A percentile compares a stretch with the other conserved stretches of the same genome.
Conservation (phyloP, 1,140 invertebrate genomes). For the Nymphalis io region DNA sequence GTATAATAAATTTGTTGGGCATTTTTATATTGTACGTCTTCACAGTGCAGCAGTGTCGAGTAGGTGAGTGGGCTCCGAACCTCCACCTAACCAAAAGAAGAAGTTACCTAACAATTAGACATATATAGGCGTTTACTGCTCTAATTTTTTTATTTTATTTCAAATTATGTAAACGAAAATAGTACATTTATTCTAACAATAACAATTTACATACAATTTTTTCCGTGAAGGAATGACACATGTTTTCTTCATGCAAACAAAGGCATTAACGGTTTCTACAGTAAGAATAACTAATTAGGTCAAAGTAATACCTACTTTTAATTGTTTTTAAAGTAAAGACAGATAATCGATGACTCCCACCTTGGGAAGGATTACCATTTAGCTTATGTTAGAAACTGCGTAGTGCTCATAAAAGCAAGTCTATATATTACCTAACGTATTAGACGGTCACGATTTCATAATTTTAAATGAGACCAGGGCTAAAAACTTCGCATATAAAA, state of each 20-base stretch:
- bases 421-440: neutral
- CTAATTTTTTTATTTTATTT: too few species aligned
- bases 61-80: too few species aligned
- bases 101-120: too few species aligned
- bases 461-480: too few species aligned
- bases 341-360: constrained; percentile 11
- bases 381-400: neutral
- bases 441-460: constrained; percentile 1
- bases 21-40: too few species aligned
- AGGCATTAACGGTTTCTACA: neutral
- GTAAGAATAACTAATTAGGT: neutral
- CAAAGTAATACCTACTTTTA: neutral
- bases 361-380: constrained; percentile 17
- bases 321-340: neutral
- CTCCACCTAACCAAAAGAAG: too few species aligned
- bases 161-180: too few species aligned
- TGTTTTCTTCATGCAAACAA: neutral
- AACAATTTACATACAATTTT: neutral
- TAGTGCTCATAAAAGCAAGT: neutral
- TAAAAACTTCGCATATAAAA: too few species aligned
- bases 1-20: too few species aligned
- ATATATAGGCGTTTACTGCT: too few species aligned
- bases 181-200: too few species aligned
- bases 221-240: neutral
- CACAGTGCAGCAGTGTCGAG: too few species aligned